Conservation (phyloP, 1,140 invertebrate genomes). For the Atta cephalotes region DNA sequence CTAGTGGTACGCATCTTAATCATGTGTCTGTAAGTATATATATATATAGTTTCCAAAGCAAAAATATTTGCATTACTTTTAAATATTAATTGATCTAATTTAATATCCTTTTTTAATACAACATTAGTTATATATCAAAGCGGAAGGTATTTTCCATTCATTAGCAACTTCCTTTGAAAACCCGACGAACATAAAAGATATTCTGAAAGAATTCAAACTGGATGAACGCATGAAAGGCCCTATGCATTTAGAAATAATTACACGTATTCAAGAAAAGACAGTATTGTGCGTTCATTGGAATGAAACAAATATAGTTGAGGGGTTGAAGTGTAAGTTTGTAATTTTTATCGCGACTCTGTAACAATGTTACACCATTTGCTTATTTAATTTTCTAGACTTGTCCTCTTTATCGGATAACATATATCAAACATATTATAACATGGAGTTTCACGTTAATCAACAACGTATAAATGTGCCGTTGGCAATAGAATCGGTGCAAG, state of each 20-base stretch:
- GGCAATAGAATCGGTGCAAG: conserved; percentile 85
- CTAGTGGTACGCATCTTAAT: conserved; percentile 87
- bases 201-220: conserved; percentile 86
- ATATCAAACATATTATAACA: conserved; percentile 83
- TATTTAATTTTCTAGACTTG: conserved; percentile 79
- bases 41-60: conserved; percentile 23
- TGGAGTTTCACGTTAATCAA: conserved; percentile 86
- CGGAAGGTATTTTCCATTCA: conserved; percentile 85
- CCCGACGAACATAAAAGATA: conserved; percentile 84
- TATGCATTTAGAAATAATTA: conserved; percentile 87
- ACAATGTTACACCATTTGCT: neutral
- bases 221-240: conserved; percentile 83
- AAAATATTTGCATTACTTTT: neutral
- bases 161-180: conserved; percentile 82
- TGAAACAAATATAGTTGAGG: conserved; percentile 86
- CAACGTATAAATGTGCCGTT: conserved; percentile 85
- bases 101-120: neutral
- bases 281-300: conserved; percentile 88
- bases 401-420: conserved; percentile 80
- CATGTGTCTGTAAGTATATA: conserved; percentile 86
- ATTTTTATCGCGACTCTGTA: conserved; percentile 1
- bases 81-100: conserved; percentile 44
- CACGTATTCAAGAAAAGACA: conserved; percentile 87
- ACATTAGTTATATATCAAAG: conserved; percentile 87
- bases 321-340: conserved; percentile 81